Base-by-base conservation (phyloP, 2,113 vertebrate genomes). In the Ornithorhynchus anatinus region DNA sequence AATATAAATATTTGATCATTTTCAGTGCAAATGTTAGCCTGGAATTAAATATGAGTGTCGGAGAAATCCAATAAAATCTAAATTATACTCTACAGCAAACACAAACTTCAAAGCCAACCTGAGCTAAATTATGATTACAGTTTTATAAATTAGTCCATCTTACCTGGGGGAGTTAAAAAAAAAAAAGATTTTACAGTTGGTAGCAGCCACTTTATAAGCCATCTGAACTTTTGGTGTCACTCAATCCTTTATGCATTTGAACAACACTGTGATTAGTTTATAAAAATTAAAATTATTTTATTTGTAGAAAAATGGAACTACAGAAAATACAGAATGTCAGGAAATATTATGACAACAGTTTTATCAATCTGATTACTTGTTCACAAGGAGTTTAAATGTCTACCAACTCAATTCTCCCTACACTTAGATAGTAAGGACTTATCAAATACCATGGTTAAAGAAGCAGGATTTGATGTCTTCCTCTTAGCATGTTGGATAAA, bases 1-100 rank as follows among this genome's bases (percentile, higher is more conserved):
- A 70, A 73, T 64, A 77, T 81, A 65, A 85, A 84, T 85, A 84
- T 84, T 82, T 88, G 39, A 85, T 78, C 59, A 48, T 75, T 77
- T 70, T 45, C 37, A 79, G 67, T 72, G 64, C 40, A 80, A 84
- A 59, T 73, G 25, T 75, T 75, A 81, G 63, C 48, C 19, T 79
- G 15, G 33, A 66, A 77, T 84, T 70, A 75, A 19, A 60, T 59
- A 60, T 8, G n/a, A 72, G 58, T 47, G 63, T 61, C 42, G 51
- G 44, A 69, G 59, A 72, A 72, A 69, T 75, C 37, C 40, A 72
- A 40, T 73, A 84, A 77, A 81, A 59, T 40, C 43, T 62, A 72
- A 75, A 69, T 81, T 69, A 63, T n/a, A n/a, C n/a, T n/a, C n/a
- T n/a, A n/a, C n/a, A n/a, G n/a, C 29, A 52, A 32, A 69, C 48